Evolutionary conservation across 2,113 vertebrate genomes (phyloP).

Genomic region (Neolamprologus longior): DNA sequence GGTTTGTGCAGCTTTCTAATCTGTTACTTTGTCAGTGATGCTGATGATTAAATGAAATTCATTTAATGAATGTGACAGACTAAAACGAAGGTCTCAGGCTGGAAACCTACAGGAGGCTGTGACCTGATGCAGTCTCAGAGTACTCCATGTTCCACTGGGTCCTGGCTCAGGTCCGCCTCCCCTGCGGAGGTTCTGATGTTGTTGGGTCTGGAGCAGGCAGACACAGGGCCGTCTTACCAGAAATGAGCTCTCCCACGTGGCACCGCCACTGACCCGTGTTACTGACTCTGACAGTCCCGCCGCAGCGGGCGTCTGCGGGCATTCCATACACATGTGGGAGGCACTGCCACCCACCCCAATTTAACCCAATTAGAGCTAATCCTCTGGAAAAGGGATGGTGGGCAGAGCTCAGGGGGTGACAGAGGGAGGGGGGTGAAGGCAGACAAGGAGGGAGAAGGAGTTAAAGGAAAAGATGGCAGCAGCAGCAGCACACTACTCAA

Average conservation of each 20-base stretch:
- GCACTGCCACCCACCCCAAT: conserved; percentile 70
- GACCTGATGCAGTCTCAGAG: conserved; percentile 20
- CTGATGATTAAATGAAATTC: background rate
- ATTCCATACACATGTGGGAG: conserved; percentile 71
- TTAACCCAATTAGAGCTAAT: conserved; percentile 76
- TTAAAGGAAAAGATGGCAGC: conserved; percentile 5
- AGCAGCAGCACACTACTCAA: background rate
- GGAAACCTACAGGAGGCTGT: conserved; percentile 5
- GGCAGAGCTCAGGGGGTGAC: conserved; percentile 19
- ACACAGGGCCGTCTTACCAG: conserved; percentile 35
- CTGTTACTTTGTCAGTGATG: background rate
- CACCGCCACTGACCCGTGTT: conserved; percentile 72
- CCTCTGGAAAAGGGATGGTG: conserved; percentile 40
- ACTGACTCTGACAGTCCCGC: conserved; percentile 72
- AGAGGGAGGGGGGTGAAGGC: background rate
- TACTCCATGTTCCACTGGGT: conserved; percentile 28
- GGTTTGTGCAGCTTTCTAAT: background rate
- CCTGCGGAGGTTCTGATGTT: conserved; percentile 50
- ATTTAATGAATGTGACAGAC: conserved; percentile 2
- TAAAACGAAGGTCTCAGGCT: background rate
- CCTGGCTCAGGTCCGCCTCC: conserved; percentile 39
- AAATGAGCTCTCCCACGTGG: conserved; percentile 67
- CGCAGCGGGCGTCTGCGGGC: conserved; percentile 59
- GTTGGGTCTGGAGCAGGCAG: conserved; percentile 46
- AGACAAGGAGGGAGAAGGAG: conserved; percentile 19